Percentiles rank a stretch among this genome's conserved stretches.
phyloP scores from a whole-genome alignment of 2,797 vertebrate genomes.

The Sarcoramphus papa region DNA sequence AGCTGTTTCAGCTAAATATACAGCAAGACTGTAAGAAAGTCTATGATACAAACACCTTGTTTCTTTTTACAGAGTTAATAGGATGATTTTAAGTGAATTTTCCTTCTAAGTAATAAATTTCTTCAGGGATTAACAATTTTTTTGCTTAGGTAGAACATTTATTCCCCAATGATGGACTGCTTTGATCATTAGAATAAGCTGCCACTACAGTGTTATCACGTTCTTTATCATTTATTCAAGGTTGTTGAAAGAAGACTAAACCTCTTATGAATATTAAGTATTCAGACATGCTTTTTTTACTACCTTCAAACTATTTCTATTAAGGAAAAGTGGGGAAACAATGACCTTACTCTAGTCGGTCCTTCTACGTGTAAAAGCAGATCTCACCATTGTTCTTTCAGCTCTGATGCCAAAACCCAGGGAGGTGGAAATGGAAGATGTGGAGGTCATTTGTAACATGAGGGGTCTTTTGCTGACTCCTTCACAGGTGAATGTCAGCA shows the following conservation, averaged over 20 bases:
- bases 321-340: neutral
- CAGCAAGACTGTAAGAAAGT: neutral
- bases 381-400: neutral
- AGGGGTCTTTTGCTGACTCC: neutral
- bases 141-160: constrained; percentile 44
- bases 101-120: neutral
- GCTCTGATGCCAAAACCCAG: neutral
- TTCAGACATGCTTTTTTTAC: neutral
- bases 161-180: constrained; percentile 10
- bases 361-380: neutral
- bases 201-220: neutral
- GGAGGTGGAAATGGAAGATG: neutral
- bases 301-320: neutral
- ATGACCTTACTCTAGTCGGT: neutral
- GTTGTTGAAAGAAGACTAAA: constrained; percentile 37
- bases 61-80: constrained; percentile 11
- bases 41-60: neutral
- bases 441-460: neutral
- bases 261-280: constrained; percentile 48
- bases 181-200: constrained; percentile 56
- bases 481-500: neutral
- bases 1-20: neutral
- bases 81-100: constrained; percentile 19
- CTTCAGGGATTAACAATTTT: neutral
- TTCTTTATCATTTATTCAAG: constrained; percentile 53